These are phyloP conservation scores for Lepilemur ruficaudatus DNA, from an alignment of 2,797 vertebrate species.

Conservation along the genomic window DNA sequence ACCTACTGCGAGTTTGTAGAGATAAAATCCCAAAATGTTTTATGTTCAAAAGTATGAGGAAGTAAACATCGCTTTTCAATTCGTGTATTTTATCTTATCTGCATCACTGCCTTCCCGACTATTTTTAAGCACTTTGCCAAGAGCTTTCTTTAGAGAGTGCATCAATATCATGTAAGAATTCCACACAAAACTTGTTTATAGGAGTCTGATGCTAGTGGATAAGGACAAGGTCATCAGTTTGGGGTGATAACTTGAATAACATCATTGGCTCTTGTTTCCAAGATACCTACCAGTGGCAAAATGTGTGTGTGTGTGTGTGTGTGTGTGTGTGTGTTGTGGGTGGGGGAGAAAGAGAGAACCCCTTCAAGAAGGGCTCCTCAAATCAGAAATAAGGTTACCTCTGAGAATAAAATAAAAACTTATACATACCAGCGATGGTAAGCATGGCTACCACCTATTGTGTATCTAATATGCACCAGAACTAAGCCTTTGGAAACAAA, in stretches of 20 bases:
- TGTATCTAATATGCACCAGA: neutral
- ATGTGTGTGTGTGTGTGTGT: neutral
- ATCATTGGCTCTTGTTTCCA: neutral
- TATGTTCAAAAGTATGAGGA: neutral
- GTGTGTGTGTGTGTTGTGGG: too few species aligned
- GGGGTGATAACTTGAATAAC: neutral
- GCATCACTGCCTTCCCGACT: neutral
- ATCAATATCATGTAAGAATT: neutral
- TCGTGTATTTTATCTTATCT: neutral
- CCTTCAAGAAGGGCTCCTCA: neutral
- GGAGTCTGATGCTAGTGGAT: neutral
- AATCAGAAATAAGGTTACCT: neutral
- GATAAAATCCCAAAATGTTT: neutral
- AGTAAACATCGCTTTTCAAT: neutral
- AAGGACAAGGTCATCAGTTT: neutral
- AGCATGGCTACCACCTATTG: neutral
- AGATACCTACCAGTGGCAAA: neutral
- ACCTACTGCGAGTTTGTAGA: neutral
- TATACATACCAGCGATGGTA: neutral
- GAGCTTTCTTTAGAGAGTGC: neutral
- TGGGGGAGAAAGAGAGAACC: neutral
- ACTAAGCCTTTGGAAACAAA: neutral
- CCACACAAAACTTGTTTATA: neutral
- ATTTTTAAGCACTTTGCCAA: neutral
- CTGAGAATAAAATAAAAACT: neutral